Evolutionary conservation across 92 coral and sea anemone genomes (phyloP).

Genomic region (Phenganax marumi): DNA sequence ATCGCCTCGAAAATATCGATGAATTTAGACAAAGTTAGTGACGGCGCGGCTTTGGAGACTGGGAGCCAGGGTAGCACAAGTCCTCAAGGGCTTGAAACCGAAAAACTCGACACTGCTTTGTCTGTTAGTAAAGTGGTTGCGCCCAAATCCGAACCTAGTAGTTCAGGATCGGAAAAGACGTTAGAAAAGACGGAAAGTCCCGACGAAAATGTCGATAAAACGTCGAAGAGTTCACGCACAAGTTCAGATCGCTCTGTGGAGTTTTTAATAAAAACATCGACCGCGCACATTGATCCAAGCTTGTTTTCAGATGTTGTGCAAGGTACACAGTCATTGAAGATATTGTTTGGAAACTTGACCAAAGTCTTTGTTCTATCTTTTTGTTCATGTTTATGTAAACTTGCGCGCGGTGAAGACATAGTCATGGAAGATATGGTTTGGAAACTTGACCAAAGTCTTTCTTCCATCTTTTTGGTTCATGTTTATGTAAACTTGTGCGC

Average conservation of each 20-base stretch:
- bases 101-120: not conserved
- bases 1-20: conserved; percentile 11
- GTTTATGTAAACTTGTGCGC: too few species aligned
- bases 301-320: conserved; percentile 17
- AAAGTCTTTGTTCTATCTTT: too few species aligned
- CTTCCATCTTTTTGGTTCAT: not conserved
- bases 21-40: conserved; percentile 26
- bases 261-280: not conserved
- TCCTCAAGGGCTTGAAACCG: not conserved
- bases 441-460: too few species aligned
- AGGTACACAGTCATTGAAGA: not conserved
- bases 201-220: not conserved
- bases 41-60: conserved; percentile 5
- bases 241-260: not conserved
- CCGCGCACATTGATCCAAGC: not conserved
- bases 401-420: too few species aligned
- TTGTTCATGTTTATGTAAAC: too few species aligned
- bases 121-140: not conserved
- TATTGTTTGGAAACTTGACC: too few species aligned
- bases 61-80: not conserved
- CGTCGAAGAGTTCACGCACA: not conserved
- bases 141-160: not conserved
- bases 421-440: too few species aligned
- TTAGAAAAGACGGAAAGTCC: not conserved
- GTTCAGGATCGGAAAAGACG: not conserved